Evolutionary conservation across 2,888 invertebrate genomes (phyloP).

Genomic region (Anoplius nigerrimus): DNA sequence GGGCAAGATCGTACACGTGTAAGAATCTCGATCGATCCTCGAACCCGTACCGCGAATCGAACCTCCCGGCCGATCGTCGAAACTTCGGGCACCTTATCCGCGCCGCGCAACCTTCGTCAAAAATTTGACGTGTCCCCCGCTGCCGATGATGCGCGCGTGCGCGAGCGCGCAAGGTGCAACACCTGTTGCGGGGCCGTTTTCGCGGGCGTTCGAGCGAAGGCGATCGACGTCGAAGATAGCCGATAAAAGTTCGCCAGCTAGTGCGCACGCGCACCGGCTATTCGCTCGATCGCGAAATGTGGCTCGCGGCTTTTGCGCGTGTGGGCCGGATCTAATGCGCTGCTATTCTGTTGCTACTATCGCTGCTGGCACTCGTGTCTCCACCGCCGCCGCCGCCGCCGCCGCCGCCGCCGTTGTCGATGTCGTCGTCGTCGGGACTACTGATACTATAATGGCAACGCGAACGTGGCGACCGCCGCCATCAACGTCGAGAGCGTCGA

Average conservation of each 20-base stretch:
- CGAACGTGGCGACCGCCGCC: too few species aligned
- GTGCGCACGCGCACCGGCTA: constrained; percentile 18
- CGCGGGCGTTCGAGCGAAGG: constrained; percentile 33
- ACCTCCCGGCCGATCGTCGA: too few species aligned
- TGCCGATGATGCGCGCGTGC: too few species aligned
- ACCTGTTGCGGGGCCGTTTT: constrained; percentile 36
- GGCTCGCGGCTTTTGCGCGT: constrained; percentile 27
- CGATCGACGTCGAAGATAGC: constrained; percentile 33
- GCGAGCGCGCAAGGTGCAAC: not conserved
- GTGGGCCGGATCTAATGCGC: constrained; percentile 33
- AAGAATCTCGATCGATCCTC: too few species aligned
- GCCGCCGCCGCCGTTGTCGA: constrained; percentile 17
- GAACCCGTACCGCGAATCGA: too few species aligned
- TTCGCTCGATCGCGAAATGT: constrained; percentile 32
- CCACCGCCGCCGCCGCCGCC: constrained; percentile 12
- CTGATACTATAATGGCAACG: too few species aligned
- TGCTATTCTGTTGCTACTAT: constrained; percentile 15
- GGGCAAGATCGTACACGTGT: too few species aligned
- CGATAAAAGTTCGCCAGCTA: constrained; percentile 37
- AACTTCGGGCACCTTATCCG: too few species aligned
- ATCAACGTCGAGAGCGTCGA: too few species aligned
- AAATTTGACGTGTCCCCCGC: too few species aligned
- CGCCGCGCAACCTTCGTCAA: too few species aligned
- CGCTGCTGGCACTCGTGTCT: constrained; percentile 32
- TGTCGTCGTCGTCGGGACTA: too few species aligned